phyloP scores from a whole-genome alignment of 2,113 vertebrate genomes.

The Chlorocebus sabaeus region DNA sequence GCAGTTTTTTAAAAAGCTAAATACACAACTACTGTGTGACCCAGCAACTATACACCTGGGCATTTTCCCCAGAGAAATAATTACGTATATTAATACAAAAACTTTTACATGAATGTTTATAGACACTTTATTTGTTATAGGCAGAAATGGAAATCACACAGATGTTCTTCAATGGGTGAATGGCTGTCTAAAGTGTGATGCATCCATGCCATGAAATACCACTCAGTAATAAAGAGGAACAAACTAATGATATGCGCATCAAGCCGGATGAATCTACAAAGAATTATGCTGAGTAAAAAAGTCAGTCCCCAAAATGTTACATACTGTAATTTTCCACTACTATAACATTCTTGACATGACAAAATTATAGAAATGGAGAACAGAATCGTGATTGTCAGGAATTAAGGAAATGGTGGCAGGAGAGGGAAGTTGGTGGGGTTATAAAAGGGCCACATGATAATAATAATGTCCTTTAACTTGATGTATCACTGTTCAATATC shows the following conservation, averaged over 20 bases:
- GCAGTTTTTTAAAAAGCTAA: background rate
- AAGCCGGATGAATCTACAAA: background rate
- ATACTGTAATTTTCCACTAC: background rate
- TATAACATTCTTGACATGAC: background rate
- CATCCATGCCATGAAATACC: background rate
- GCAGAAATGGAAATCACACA: background rate
- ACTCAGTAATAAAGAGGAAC: background rate
- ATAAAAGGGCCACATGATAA: background rate
- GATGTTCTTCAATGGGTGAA: background rate
- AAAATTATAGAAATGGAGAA: background rate
- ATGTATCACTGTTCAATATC: background rate
- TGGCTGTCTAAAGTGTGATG: background rate
- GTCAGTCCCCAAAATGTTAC: background rate
- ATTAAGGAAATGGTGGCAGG: background rate
- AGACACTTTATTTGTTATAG: background rate
- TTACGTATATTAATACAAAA: background rate
- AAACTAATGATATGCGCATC: background rate
- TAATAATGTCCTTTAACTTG: background rate
- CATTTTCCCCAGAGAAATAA: background rate
- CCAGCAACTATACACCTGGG: background rate
- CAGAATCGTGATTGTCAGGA: background rate
- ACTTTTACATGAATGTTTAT: background rate
- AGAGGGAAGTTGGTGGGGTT: background rate
- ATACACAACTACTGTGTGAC: background rate
- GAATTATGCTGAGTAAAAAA: background rate